Evolutionary conservation across 2,113 vertebrate species (phyloP).

Genomic region (Coturnix japonica): DNA sequence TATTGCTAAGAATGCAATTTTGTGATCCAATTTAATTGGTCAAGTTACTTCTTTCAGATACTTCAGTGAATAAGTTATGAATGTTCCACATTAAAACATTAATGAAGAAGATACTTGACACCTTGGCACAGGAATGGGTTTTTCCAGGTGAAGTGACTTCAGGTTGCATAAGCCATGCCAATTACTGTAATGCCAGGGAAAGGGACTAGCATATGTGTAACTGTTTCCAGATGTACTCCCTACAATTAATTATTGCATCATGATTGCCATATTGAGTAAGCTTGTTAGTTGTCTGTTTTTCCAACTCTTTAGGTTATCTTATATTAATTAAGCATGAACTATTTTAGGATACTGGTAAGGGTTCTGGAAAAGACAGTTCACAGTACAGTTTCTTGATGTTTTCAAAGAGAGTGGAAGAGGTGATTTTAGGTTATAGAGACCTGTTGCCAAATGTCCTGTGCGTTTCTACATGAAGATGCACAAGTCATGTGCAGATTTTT

Average conservation of each 20-base stretch:
- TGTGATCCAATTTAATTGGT: background rate
- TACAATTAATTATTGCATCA: background rate
- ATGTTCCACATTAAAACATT: conserved; percentile 25
- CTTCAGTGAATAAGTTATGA: background rate
- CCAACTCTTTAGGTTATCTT: background rate
- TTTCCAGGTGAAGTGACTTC: conserved; percentile 39
- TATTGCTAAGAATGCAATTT: background rate
- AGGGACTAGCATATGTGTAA: background rate
- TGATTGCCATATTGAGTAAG: background rate
- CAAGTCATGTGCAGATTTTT: accelerated
- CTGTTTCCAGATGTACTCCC: background rate
- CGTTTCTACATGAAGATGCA: background rate
- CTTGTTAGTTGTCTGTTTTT: background rate
- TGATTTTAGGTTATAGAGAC: background rate
- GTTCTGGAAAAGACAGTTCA: background rate
- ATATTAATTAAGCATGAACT: background rate
- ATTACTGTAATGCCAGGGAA: background rate
- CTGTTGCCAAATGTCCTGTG: background rate
- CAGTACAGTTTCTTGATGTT: background rate
- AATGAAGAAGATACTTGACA: conserved; percentile 7
- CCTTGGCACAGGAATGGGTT: background rate
- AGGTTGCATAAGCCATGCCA: background rate
- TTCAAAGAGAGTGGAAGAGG: background rate
- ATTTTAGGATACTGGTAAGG: background rate
- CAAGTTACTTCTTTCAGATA: background rate